Evolutionary conservation across 2,888 invertebrate genomes (phyloP), one percentile per base, ranked within the genome.

Genomic region (Andrena hattorfiana): DNA sequence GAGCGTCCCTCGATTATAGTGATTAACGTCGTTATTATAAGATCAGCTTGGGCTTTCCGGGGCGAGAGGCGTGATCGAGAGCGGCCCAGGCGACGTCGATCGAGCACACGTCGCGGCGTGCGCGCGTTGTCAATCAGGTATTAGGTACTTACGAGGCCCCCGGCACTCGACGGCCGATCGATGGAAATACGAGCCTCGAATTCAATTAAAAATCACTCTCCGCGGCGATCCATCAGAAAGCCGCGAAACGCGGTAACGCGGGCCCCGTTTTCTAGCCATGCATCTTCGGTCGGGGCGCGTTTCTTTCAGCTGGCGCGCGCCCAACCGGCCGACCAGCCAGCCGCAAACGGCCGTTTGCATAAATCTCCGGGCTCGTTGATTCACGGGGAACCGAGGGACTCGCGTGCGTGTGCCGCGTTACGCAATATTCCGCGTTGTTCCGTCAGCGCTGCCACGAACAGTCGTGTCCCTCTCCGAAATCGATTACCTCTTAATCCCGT

Each of bases 401-500:
- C 69, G 64, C 74, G 77, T 74, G 77, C 70, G 59, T 60, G 73
- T 20, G 20, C 32, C 30, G 69, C 63, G 72, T 85, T 85, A 85
- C 85, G 82, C 85, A 78, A 78, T 78, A 59, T 51, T 51, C 66
- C 60, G 64, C 68, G 42, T 81, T 69, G 59, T 70, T 71, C 68
- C 23, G 49, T 56, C 56, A 56, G 51, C 16, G 32, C 62, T 62
- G 62, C 62, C 59, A 20, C 56, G 28, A 69, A 48, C 54, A 20
- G 56, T n/a, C 56, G 70, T 72, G 77, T 54, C 62, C 66, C 56
- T 56, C 66, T 60, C 60, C 32, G 67, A 79, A 85, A 85, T 85
- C 82, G 85, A 85, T 85, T 72, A 85, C 74, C 85, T 85, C 78
- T 85, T 72, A 54, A 85, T 85, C 69, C 85, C 73, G 81, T 85